phyloP scores from a whole-genome alignment of 1,140 invertebrate genomes.

The Pentalonia nigronervosa region DNA sequence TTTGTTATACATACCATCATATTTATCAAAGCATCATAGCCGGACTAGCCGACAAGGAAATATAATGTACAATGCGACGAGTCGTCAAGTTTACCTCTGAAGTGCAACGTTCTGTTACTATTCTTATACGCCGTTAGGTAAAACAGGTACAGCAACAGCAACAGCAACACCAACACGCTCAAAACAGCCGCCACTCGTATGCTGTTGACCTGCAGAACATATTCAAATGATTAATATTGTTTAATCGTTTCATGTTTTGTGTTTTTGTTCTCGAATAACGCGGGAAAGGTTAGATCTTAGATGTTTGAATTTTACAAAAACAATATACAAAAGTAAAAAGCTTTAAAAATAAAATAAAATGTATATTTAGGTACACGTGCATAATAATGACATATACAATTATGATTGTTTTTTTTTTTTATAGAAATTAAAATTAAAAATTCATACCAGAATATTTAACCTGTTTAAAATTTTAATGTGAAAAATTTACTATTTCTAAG shows the following conservation, averaged over 20 bases:
- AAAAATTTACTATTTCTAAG: neutral
- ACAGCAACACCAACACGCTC: conserved; percentile 15
- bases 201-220: neutral
- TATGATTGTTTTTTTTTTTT: no score
- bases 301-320: neutral
- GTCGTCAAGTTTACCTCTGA: conserved; percentile 1
- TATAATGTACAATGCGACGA: neutral
- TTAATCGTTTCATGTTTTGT: neutral
- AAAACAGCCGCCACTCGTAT: conserved; percentile 30
- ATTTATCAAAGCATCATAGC: neutral
- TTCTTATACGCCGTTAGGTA: conserved; percentile 44
- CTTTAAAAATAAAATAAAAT: neutral
- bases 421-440: no score
- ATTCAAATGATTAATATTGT: neutral
- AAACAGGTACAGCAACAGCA: conserved; percentile 31
- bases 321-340: neutral
- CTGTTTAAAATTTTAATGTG: no score
- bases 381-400: no score
- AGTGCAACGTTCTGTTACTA: conserved; percentile 43
- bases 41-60: neutral
- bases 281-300: neutral
- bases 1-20: neutral
- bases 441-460: no score
- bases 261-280: neutral
- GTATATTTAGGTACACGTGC: no score